Base-by-base conservation (phyloP, 1,140 invertebrate species). In the Papilio polytes region DNA sequence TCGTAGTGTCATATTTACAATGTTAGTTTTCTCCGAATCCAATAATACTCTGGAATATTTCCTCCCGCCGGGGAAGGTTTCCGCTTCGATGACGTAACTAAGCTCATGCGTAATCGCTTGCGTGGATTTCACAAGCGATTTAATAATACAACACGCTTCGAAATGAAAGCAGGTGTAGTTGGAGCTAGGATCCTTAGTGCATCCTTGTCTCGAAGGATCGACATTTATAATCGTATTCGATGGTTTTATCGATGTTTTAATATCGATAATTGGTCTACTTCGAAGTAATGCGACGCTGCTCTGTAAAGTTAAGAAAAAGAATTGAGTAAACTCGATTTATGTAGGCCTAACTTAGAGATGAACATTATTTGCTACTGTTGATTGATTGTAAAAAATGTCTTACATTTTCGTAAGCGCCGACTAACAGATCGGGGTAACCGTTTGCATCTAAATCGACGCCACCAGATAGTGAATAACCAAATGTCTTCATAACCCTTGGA, bases 371-470 rank as follows among this genome's bases (percentile, higher is more conserved):
- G 15, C 48, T 53, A 74, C 26, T 51, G 51, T 80, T 73, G 6
- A 44, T 48, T n/a, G 74, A 63, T 53, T 10, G 41, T 63, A 74
- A 41, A 81, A 72, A 22, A 51, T 72, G 53, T 83, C 87, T 90
- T 91, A 95, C 95, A 90, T 97, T 96, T 88, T 98, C 98, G 93
- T 98, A 99, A 36, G 98, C 98, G 78, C 98, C 98, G 41, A 98
- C 96, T 22, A 99, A 95, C 81, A 99, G 95, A 96, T 99, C 98
- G 0, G 98, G 98, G 95, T 99, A 99, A 15, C 97, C 97, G 94
- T 99, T 99, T 22, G 96, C 94, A 94, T 99, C 99, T 89, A 99
- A 96, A 95, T 99, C 98, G 12, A 98, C 95, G 48, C 98, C 98
- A 79, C 98, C 98, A 83, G 97, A 97, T 20, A 99, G 93, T 0